Conservation (phyloP, 1,140 invertebrate genomes). For the Melanaphis sacchari region DNA sequence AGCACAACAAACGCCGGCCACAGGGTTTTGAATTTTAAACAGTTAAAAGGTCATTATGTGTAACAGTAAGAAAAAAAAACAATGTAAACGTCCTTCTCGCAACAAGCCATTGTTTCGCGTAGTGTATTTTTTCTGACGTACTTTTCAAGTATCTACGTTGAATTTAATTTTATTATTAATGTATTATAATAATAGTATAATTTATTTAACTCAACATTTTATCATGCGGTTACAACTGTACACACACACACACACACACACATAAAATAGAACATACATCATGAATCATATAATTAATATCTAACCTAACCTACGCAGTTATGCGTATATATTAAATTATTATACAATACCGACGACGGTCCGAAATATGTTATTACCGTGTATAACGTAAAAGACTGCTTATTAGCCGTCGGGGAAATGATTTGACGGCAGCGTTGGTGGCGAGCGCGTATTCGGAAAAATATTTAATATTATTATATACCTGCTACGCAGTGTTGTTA, state of each 20-base stretch:
- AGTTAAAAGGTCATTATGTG: constrained; percentile 3
- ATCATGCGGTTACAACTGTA: not conserved
- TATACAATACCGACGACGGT: not conserved
- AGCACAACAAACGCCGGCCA: not conserved
- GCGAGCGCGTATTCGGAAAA: constrained; percentile 5
- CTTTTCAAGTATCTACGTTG: not conserved
- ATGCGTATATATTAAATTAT: not conserved
- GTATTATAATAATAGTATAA: not conserved
- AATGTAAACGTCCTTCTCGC: not conserved
- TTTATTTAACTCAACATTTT: not conserved
- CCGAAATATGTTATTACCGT: constrained; percentile 38
- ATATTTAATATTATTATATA: not conserved
- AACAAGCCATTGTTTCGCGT: not conserved
- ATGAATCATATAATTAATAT: not conserved
- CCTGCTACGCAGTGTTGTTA: not conserved
- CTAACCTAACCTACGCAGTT: not conserved
- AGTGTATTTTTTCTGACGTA: not conserved
- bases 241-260: not conserved
- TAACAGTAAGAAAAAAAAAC: not conserved
- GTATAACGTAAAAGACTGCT: constrained; percentile 27
- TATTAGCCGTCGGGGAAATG: constrained; percentile 2
- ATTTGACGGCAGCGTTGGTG: not conserved
- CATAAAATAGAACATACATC: not conserved
- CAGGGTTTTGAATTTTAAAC: constrained; percentile 5
- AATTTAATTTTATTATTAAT: not conserved